Evolutionary conservation across 2,113 vertebrate species (phyloP).

Genomic region (Elaphurus davidianus): DNA sequence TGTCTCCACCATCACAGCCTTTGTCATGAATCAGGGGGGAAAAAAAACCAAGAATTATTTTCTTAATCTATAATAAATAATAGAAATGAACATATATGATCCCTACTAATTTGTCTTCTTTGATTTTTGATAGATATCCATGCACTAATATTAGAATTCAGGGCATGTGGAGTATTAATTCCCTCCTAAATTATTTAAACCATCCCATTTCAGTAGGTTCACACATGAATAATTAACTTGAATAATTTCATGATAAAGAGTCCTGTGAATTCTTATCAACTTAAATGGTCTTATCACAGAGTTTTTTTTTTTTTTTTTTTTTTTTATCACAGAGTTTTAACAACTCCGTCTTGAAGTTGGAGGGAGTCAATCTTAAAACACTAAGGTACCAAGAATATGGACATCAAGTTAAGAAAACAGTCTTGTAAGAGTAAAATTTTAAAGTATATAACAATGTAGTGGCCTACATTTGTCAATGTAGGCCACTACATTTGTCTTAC

Average conservation of each 20-base stretch:
- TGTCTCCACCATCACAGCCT: neutral
- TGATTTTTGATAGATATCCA: constrained; percentile 39
- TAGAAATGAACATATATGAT: neutral
- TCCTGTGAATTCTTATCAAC: neutral
- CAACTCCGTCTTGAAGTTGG: neutral
- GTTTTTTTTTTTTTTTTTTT: too few species aligned
- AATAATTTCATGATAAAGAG: constrained; percentile 15
- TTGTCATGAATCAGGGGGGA: neutral
- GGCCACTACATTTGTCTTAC: neutral
- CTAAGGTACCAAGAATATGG: neutral
- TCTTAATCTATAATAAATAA: neutral
- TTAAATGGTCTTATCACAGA: neutral
- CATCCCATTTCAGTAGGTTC: constrained; percentile 20
- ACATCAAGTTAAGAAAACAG: neutral
- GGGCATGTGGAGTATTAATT: neutral
- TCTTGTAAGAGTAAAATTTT: neutral
- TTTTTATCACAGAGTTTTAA: neutral
- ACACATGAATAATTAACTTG: constrained; percentile 15
- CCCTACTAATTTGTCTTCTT: neutral
- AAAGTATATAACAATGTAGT: neutral
- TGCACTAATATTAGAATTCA: constrained; percentile 12
- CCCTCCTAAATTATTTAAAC: constrained; percentile 35
- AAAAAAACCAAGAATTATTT: neutral
- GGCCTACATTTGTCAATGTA: neutral
- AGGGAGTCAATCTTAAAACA: neutral